Conservation (phyloP, 1,140 invertebrate species). For the Hycleus cichorii region DNA sequence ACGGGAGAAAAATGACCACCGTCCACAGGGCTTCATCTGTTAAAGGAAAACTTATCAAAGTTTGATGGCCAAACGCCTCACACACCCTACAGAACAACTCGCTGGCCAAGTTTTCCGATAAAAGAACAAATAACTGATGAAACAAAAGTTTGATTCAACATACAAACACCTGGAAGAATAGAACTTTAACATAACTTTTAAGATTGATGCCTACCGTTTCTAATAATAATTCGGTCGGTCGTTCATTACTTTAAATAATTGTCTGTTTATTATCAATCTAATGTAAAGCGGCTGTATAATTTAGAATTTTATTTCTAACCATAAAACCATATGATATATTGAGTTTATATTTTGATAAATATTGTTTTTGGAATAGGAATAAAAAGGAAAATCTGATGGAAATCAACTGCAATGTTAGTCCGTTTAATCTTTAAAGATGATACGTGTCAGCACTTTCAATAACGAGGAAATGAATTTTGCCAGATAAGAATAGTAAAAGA, state of each 20-base stretch:
- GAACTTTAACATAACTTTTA: too few species aligned
- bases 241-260: constrained; percentile 1
- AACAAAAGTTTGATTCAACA: constrained; percentile 31
- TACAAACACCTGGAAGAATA: constrained; percentile 9
- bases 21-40: constrained; percentile 36
- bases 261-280: constrained; percentile 12
- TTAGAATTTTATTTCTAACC: constrained; percentile 1
- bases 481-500: constrained; percentile 23
- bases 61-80: constrained; percentile 37
- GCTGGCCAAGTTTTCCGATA: constrained; percentile 39
- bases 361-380: background rate
- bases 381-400: background rate
- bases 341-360: too few species aligned
- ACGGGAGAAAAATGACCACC: constrained; percentile 48
- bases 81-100: constrained; percentile 9
- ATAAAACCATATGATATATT: background rate
- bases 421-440: constrained; percentile 6
- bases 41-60: constrained; percentile 41
- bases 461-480: constrained; percentile 30
- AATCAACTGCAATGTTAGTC: constrained; percentile 1
- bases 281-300: constrained; percentile 3
- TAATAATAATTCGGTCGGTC: too few species aligned
- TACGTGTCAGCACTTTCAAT: constrained; percentile 12
- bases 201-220: too few species aligned
- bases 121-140: constrained; percentile 39